Conservation (phyloP, 1,140 invertebrate genomes). For the Drosophila busckii region DNA sequence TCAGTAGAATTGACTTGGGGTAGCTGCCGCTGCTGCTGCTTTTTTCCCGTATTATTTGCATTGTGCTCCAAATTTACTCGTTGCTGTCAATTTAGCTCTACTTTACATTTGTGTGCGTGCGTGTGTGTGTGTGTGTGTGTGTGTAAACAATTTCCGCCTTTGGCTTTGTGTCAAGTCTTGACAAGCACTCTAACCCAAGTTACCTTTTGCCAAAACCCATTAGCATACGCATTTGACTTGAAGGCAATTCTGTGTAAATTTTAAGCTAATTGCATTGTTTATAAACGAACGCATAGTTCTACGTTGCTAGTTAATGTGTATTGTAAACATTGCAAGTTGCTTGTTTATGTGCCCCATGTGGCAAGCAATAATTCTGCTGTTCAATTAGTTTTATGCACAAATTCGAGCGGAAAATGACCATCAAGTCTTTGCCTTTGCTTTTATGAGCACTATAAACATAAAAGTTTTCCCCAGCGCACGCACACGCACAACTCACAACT, state of each 20-base stretch:
- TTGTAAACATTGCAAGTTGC: conserved; percentile 11
- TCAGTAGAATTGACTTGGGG: too few relatives aligned
- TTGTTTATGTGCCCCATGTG: conserved; percentile 46
- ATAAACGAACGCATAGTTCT: too few relatives aligned
- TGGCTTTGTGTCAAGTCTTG: conserved; percentile 70
- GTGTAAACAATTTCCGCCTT: conserved; percentile 56
- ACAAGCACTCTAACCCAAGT: neutral
- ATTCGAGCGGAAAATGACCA: conserved; percentile 53
- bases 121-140: conserved; percentile 14
- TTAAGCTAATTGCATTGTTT: conserved; percentile 58
- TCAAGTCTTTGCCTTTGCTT: conserved; percentile 43
- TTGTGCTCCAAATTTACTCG: conserved; percentile 30
- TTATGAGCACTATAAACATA: conserved; percentile 68
- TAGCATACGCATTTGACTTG: conserved; percentile 32
- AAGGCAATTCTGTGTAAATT: conserved; percentile 11
- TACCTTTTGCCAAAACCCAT: conserved; percentile 49
- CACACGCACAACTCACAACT: conserved; percentile 12
- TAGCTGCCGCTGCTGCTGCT: too few relatives aligned
- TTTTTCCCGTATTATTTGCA: conserved; percentile 5
- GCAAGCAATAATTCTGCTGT: conserved; percentile 65
- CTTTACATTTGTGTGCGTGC: conserved; percentile 10
- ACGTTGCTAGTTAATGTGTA: conserved; percentile 2
- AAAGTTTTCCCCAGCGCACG: conserved; percentile 53
- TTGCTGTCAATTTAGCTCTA: conserved; percentile 51
- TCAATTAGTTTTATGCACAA: conserved; percentile 70